These are phyloP conservation scores for Yponomeuta cagnagella DNA, from an alignment of 2,888 invertebrate species.

Conservation along the genomic window DNA sequence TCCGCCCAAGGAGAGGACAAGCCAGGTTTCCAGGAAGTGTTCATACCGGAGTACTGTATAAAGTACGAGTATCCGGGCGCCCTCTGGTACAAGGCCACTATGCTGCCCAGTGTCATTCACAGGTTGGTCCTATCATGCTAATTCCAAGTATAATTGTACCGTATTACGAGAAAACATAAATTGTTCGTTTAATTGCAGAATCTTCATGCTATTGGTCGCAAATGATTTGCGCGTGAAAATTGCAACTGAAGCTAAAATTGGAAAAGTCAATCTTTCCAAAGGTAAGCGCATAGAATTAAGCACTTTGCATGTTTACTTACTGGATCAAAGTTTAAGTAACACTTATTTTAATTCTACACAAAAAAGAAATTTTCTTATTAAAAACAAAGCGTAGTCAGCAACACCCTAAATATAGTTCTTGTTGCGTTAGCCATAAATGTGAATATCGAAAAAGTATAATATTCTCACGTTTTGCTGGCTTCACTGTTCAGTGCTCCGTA, in stretches of 20 bases:
- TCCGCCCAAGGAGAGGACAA: constrained; percentile 65
- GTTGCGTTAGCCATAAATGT: too few species aligned
- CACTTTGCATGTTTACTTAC: too few species aligned
- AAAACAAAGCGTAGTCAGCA: too few species aligned
- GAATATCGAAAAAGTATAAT: too few species aligned
- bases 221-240: constrained; percentile 81
- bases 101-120: constrained; percentile 90
- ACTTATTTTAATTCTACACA: too few species aligned
- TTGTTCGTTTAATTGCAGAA: constrained; percentile 31
- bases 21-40: constrained; percentile 73
- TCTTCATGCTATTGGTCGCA: constrained; percentile 80
- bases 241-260: constrained; percentile 57
- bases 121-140: constrained; percentile 59
- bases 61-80: constrained; percentile 82
- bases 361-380: too few species aligned
- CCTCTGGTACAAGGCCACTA: constrained; percentile 89
- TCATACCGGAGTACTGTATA: constrained; percentile 92
- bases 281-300: constrained; percentile 30
- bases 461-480: too few species aligned
- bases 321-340: too few species aligned
- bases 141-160: not conserved
- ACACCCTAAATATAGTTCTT: too few species aligned
- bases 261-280: constrained; percentile 30
- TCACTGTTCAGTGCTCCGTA: too few species aligned
- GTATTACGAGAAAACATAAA: not conserved